Percentiles rank a stretch among this genome's conserved stretches.
Conservation (phyloP, 2,797 vertebrate genomes). For the Manis crassicaudata region DNA sequence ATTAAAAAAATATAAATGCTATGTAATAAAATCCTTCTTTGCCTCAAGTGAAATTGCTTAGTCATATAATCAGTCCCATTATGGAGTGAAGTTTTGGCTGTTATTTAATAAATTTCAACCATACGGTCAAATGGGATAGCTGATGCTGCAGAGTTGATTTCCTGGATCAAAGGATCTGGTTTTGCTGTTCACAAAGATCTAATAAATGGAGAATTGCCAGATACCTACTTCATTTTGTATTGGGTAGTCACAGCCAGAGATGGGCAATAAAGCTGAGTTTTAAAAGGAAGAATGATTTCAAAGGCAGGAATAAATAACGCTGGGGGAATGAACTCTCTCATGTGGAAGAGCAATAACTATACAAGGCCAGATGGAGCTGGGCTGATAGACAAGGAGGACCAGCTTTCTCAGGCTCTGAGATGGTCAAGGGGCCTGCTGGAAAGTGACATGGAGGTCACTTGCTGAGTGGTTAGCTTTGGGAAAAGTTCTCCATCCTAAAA, state of each 20-base stretch:
- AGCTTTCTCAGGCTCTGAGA: background rate
- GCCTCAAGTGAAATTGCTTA: constrained; percentile 63
- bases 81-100: constrained; percentile 49
- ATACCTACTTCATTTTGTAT: background rate
- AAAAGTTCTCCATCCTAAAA: background rate
- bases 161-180: constrained; percentile 37
- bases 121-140: constrained; percentile 46
- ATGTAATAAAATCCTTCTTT: constrained; percentile 69
- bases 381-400: background rate
- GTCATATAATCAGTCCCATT: constrained; percentile 62
- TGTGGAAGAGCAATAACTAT: background rate
- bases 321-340: background rate
- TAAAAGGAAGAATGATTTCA: constrained; percentile 25
- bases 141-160: constrained; percentile 45
- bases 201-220: background rate
- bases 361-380: background rate
- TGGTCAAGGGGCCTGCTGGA: background rate
- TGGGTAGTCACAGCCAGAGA: background rate
- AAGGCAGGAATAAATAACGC: background rate
- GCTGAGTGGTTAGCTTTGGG: background rate
- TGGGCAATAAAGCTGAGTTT: background rate
- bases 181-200: constrained; percentile 3
- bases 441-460: background rate
- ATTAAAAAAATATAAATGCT: constrained; percentile 67
- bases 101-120: constrained; percentile 72